phyloP scores from a whole-genome alignment of 2,797 vertebrate species.

The Clarias pachynema region DNA sequence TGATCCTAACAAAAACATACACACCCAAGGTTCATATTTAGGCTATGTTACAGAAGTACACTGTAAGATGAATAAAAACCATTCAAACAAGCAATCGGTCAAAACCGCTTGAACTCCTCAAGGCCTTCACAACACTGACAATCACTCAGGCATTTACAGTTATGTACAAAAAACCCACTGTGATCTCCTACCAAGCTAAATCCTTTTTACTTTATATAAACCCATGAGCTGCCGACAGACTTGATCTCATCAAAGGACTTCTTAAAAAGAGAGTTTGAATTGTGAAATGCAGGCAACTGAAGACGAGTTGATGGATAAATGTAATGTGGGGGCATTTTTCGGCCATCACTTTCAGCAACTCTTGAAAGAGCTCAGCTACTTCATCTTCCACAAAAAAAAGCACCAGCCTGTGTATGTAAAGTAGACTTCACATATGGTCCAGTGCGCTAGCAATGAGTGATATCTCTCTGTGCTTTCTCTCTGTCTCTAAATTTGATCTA shows the following conservation, averaged over 20 bases:
- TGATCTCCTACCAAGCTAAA: slow-evolving; percentile 11
- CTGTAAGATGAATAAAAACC: slow-evolving; percentile 28
- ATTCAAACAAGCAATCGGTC: slow-evolving; percentile 5
- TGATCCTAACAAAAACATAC: slow-evolving; percentile 6
- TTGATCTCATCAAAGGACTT: slow-evolving; percentile 24
- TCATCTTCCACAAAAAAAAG: neutral
- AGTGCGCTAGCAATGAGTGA: neutral
- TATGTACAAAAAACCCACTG: slow-evolving; percentile 9
- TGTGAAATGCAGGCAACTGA: neutral
- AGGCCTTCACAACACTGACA: neutral
- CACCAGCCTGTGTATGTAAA: neutral
- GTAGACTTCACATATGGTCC: neutral
- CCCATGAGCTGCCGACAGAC: slow-evolving; percentile 22
- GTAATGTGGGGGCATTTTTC: slow-evolving; percentile 2
- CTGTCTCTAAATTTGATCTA: neutral
- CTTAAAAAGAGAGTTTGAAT: slow-evolving; percentile 12
- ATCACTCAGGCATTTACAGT: slow-evolving; percentile 4
- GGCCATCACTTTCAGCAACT: slow-evolving; percentile 19
- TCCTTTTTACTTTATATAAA: slow-evolving; percentile 21
- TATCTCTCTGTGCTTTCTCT: neutral
- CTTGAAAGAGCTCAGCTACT: slow-evolving; percentile 15
- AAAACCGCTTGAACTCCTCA: slow-evolving; percentile 30
- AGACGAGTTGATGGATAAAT: slow-evolving; percentile 2
- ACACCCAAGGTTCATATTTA: slow-evolving; percentile 30
- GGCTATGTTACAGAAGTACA: slow-evolving; percentile 1